These are phyloP conservation scores for Dimorphilus gyrociliatus DNA, from an alignment of 2,888 invertebrate genomes.

Conservation along the genomic window DNA sequence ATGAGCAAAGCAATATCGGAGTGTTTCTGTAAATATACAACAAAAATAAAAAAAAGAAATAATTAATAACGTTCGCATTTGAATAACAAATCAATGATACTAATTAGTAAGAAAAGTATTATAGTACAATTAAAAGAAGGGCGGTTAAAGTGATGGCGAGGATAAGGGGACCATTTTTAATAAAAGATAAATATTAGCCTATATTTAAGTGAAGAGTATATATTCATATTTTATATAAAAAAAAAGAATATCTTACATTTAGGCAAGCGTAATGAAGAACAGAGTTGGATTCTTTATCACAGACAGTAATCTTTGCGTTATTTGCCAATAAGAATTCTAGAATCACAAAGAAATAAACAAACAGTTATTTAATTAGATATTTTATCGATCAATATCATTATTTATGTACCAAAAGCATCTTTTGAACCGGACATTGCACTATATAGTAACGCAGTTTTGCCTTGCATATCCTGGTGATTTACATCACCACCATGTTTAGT, in stretches of 20 bases:
- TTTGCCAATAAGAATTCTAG: slow-evolving; percentile 44
- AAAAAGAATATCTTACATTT: slow-evolving; percentile 40
- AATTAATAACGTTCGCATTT: too few species aligned
- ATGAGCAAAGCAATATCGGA: too few species aligned
- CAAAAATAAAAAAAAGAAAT: too few species aligned
- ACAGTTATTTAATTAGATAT: neutral
- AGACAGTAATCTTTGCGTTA: slow-evolving; percentile 40
- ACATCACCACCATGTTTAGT: slow-evolving; percentile 43
- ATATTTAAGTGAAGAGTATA: too few species aligned
- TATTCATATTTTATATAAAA: too few species aligned
- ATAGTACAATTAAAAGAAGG: too few species aligned
- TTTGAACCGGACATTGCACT: slow-evolving; percentile 46
- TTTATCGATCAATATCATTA: neutral
- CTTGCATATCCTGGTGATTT: slow-evolving; percentile 42
- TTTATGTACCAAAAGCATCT: slow-evolving; percentile 41
- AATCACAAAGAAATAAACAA: slow-evolving; percentile 13
- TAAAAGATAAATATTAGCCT: too few species aligned
- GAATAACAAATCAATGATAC: too few species aligned
- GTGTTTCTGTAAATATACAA: too few species aligned
- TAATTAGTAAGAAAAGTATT: too few species aligned
- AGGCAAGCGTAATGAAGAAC: slow-evolving; percentile 48
- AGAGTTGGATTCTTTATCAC: slow-evolving; percentile 45
- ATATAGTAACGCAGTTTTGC: slow-evolving; percentile 45
- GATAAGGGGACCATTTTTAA: too few species aligned
- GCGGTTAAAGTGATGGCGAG: too few species aligned